Conservation (phyloP, 2,113 vertebrate species). For the Trematomus loennbergii region DNA sequence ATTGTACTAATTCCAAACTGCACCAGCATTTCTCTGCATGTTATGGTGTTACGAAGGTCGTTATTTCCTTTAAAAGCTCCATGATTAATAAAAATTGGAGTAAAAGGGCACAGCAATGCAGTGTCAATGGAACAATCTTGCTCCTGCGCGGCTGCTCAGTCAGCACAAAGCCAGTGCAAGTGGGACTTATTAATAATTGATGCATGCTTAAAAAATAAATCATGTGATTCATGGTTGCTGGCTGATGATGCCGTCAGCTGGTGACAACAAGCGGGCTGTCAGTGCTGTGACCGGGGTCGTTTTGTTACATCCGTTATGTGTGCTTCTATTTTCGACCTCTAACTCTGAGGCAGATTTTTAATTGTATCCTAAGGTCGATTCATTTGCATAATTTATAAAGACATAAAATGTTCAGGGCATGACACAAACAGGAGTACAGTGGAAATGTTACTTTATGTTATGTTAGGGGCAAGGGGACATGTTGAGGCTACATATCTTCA, state of each 20-base stretch:
- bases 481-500: conserved; percentile 11
- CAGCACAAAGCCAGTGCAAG: conserved; percentile 44
- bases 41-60: conserved; percentile 3
- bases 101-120: not conserved
- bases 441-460: conserved; percentile 32
- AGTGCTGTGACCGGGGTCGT: not conserved
- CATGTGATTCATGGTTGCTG: conserved; percentile 11
- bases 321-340: conserved; percentile 48
- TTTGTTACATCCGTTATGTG: conserved; percentile 15
- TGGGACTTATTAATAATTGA: conserved; percentile 63
- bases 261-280: conserved; percentile 49
- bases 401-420: conserved; percentile 17
- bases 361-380: conserved; percentile 62
- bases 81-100: not conserved
- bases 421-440: conserved; percentile 34
- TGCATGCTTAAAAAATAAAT: conserved; percentile 50
- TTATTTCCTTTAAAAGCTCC: not conserved
- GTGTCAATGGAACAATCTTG: not conserved
- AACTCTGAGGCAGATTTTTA: conserved; percentile 62
- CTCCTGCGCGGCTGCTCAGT: conserved; percentile 20
- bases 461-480: not conserved
- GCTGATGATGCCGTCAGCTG: conserved; percentile 44
- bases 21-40: not conserved
- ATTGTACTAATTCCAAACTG: not conserved
- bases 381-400: conserved; percentile 52